Conservation (phyloP, 30 jellyfish, hydroid and myxozoan genomes). For the Aurelia aurita region DNA sequence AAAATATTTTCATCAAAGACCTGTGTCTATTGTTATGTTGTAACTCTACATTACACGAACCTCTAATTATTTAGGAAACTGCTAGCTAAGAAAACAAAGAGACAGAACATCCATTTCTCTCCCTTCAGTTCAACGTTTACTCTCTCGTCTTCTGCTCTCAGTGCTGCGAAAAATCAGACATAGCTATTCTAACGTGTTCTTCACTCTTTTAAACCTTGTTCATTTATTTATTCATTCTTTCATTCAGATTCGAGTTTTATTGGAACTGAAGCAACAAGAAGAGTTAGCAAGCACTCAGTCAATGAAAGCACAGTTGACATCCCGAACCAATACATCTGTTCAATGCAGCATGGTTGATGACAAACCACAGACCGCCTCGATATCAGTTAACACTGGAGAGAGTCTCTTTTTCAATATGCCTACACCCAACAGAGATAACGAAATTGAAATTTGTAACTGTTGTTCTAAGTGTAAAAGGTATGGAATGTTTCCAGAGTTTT, state of each 20-base stretch:
- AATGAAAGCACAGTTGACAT: not conserved
- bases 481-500: not conserved
- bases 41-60: too few relatives aligned
- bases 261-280: conserved; percentile 23
- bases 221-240: too few relatives aligned
- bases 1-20: too few relatives aligned
- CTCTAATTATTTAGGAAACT: too few relatives aligned
- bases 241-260: conserved; percentile 30
- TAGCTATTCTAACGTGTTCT: too few relatives aligned
- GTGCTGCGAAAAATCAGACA: too few relatives aligned
- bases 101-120: too few relatives aligned
- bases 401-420: conserved; percentile 49
- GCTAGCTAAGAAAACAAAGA: too few relatives aligned
- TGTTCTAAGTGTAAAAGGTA: conserved; percentile 42
- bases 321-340: conserved; percentile 22
- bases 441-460: conserved; percentile 23
- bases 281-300: conserved; percentile 7
- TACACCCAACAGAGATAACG: not conserved
- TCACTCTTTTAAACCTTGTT: too few relatives aligned
- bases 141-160: too few relatives aligned
- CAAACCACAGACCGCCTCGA: conserved; percentile 52
- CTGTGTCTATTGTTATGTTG: too few relatives aligned
- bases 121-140: too few relatives aligned
- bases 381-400: conserved; percentile 81
- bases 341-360: conserved; percentile 47